Base-by-base conservation (phyloP, 2,888 invertebrate species). In the Emesis russula region DNA sequence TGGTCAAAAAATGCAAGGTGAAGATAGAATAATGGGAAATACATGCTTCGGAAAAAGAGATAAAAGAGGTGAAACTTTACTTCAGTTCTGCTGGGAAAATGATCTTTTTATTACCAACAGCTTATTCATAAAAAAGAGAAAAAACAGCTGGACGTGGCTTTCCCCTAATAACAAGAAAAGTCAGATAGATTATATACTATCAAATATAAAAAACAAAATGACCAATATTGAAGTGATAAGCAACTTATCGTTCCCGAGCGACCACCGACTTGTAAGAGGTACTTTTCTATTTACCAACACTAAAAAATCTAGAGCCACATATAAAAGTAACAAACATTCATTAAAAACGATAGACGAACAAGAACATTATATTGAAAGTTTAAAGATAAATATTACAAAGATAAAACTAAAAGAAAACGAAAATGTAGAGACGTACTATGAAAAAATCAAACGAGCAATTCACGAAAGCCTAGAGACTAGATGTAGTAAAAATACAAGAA, bases 21-120 rank as follows among this genome's bases (percentile, higher is more conserved):
- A 86, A 85, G 84, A 89, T 15, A 84, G 68, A 87, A 70, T 89
- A 41, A 9, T 86, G 41, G 84, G 89, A 11, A 77, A 44, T 31
- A 84, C 31, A 7, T 88, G 87, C 79, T 93, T 84, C 48, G 88
- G 91, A 79, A 87, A 85, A 83, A 85, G 90, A 88, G 82, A 89
- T 41, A 82, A 88, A n/a, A 83, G 89, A 86, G 90, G 88, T 36
- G 86, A 86, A 85, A 75, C 48, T 15, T 66, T 91, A 66, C 58
- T 90, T 2, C 85, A 91, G 53, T 89, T 88, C 63, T 83, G 83
- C 38, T 82, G 81, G 79, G 75, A 85, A 85, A 89, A 87, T 80
- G 79, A 89, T 33, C 68, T 91, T 4, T 83, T 83, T 38, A 31
- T 86, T 41, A 85, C 85, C 0, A 87, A 88, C 25, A 86, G 81